Evolutionary conservation across 2,888 invertebrate species (phyloP), one percentile per base, ranked within the genome.

Genomic region (Xanthia togata): DNA sequence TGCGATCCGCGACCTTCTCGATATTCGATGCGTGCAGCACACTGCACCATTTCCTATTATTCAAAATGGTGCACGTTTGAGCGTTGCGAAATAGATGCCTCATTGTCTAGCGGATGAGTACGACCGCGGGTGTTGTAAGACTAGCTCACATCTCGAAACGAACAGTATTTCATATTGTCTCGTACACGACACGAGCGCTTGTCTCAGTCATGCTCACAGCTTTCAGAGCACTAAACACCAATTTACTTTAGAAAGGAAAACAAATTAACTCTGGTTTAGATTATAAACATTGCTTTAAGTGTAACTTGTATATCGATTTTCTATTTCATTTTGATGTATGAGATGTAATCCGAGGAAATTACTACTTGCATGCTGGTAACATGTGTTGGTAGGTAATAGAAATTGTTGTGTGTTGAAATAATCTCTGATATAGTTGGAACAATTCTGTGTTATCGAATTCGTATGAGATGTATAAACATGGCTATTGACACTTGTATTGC

Each of bases 21-120:
- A 95, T 95, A 94, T 93, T 93, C 93, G 93, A 93, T 93, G 94
- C 95, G 92, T 93, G 93, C 93, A 93, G 88, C 92, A 92, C 90
- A 91, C 93, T 96, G 96, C 93, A 96, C 95, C 94, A 94, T 95
- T 96, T 96, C 96, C 96, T 96, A 96, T 95, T 93, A 95, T 94
- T 92, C 92, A 90, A 91, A 93, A 93, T 93, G 93, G 92, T 93
- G 93, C 92, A 91, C 85, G 89, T 87, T 86, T 87, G 89, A 90
- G 89, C 90, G 90, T 95, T 95, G 93, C 93, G 95, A 95, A 95
- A 95, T 94, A 92, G 94, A 95, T 93, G 93, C 95, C 92, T 92
- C 91, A 94, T 94, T 95, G 96, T 96, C 93, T 94, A 91, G 89
- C 89, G 91, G 90, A 92, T 91, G 90, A 90, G 91, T 90, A 90